Conservation (phyloP, 2,797 vertebrate genomes). For the Danio jaintianensis region DNA sequence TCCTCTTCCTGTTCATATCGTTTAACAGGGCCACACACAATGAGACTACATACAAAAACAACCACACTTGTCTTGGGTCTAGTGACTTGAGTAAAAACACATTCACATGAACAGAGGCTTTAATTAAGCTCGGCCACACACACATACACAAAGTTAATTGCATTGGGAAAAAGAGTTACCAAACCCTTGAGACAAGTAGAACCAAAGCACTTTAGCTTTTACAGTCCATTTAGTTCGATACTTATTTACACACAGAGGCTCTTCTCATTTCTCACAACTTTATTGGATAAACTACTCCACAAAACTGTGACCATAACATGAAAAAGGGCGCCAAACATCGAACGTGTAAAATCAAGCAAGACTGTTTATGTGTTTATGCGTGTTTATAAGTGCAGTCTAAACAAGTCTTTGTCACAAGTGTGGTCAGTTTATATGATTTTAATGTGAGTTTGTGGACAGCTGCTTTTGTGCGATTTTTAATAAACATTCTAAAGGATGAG, state of each 20-base stretch:
- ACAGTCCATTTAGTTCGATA: conserved; percentile 23
- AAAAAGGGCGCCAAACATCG: background rate
- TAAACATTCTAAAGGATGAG: conserved; percentile 14
- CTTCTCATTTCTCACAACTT: conserved; percentile 19
- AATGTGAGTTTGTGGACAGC: conserved; percentile 3
- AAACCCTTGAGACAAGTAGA: background rate
- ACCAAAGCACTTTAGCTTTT: conserved; percentile 26
- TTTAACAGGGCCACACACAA: conserved; percentile 59
- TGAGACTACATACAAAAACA: conserved; percentile 25
- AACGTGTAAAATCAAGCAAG: conserved; percentile 38
- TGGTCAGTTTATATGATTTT: conserved; percentile 33
- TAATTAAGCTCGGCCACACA: conserved; percentile 30
- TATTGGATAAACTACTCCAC: conserved; percentile 25
- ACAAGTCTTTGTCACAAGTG: conserved; percentile 31
- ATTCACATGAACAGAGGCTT: conserved; percentile 32
- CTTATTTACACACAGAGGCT: conserved; percentile 25
- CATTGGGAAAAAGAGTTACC: background rate
- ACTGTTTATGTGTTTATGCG: conserved; percentile 45
- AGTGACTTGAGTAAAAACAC: conserved; percentile 36
- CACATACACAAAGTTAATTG: conserved; percentile 14
- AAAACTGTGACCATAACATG: background rate
- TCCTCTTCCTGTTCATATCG: conserved; percentile 57
- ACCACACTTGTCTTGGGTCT: conserved; percentile 1
- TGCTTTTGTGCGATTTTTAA: background rate
- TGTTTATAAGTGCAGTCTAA: conserved; percentile 22